These are phyloP conservation scores for Ceratosolen solmsi DNA, from an alignment of 1,140 invertebrate genomes.

Conservation along the genomic window DNA sequence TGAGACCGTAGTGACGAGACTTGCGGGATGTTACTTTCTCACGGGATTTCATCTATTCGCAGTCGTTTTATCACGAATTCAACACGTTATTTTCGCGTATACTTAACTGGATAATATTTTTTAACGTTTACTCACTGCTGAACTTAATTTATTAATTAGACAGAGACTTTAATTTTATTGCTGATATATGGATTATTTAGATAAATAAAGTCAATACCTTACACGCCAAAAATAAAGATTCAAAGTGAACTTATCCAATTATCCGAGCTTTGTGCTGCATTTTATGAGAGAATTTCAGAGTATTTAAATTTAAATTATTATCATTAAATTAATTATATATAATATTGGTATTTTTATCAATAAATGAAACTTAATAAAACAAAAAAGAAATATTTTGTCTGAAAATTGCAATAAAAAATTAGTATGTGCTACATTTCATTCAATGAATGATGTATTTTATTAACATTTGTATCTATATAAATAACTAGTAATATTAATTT, in stretches of 20 bases:
- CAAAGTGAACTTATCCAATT: background rate
- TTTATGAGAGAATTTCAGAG: background rate
- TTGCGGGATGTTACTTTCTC: background rate
- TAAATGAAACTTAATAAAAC: too few relatives aligned
- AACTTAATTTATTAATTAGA: background rate
- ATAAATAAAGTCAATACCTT: background rate
- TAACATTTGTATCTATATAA: too few relatives aligned
- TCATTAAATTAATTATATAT: background rate
- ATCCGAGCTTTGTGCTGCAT: background rate
- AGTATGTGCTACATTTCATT: too few relatives aligned
- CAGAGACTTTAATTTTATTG: background rate
- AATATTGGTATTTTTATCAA: too few relatives aligned
- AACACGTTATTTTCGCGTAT: constrained; percentile 2
- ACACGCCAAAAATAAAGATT: background rate
- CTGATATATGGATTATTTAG: background rate
- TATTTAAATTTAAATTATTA: background rate
- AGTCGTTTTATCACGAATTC: background rate
- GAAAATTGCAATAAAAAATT: too few relatives aligned
- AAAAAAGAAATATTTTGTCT: too few relatives aligned
- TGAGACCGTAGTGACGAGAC: background rate
- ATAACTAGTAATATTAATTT: too few relatives aligned
- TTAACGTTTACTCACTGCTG: background rate
- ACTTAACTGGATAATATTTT: constrained; percentile 32
- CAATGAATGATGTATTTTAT: too few relatives aligned
- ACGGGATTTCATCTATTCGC: constrained; percentile 24